These are phyloP conservation scores for Desoria tigrina DNA, from an alignment of 2,888 invertebrate genomes.

Conservation along the genomic window DNA sequence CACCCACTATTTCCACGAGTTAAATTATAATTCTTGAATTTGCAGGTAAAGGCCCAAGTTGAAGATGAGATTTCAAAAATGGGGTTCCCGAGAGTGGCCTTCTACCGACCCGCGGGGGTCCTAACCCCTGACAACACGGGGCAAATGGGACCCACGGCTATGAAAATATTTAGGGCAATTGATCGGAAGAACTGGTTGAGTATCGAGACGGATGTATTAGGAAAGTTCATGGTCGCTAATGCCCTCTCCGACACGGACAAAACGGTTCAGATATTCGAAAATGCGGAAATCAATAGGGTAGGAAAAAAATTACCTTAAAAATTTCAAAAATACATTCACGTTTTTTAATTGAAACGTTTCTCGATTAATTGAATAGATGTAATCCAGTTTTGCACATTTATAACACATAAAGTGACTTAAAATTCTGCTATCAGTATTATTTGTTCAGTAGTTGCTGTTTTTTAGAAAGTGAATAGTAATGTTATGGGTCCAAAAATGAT, in stretches of 20 bases:
- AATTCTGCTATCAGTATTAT: too few species aligned
- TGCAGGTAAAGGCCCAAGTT: constrained; percentile 57
- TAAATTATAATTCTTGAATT: too few species aligned
- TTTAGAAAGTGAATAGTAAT: too few species aligned
- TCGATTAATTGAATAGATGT: too few species aligned
- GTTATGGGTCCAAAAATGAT: too few species aligned
- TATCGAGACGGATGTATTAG: constrained; percentile 49
- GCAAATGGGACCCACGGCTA: constrained; percentile 42
- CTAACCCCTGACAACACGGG: constrained; percentile 51
- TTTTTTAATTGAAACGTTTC: too few species aligned
- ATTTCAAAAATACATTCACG: too few species aligned
- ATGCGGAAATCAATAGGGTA: constrained; percentile 29
- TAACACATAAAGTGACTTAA: too few species aligned
- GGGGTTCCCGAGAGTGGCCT: constrained; percentile 47
- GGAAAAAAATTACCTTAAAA: constrained; percentile 12
- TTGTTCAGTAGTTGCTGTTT: too few species aligned
- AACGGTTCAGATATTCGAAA: constrained; percentile 32
- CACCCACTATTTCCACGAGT: too few species aligned
- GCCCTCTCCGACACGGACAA: constrained; percentile 27
- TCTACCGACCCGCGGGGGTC: constrained; percentile 53
- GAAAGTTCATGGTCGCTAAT: constrained; percentile 52
- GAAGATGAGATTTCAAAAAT: constrained; percentile 49
- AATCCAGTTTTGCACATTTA: too few species aligned
- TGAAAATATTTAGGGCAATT: constrained; percentile 39
- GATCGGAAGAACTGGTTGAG: constrained; percentile 50